Evolutionary conservation across 2,797 vertebrate genomes (phyloP).

Genomic region (Simalia tracyae): DNA sequence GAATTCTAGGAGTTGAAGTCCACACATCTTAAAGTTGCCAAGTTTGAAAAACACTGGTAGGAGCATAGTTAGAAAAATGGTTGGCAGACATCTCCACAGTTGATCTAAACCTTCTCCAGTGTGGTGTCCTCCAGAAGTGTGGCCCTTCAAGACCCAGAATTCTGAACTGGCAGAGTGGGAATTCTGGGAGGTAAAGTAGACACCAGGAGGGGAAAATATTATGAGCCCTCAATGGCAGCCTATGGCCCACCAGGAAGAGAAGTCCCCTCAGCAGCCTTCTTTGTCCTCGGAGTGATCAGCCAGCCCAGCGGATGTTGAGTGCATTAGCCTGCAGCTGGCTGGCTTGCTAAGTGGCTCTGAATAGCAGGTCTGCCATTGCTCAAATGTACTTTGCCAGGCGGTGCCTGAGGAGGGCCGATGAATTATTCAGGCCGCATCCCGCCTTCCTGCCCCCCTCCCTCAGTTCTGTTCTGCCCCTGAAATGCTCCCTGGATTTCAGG

Average conservation of each 20-base stretch:
- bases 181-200: neutral
- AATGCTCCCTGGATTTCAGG: neutral
- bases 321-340: slow-evolving; percentile 35
- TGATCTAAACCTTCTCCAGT: neutral
- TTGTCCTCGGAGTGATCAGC: neutral
- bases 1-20: neutral
- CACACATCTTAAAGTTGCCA: neutral
- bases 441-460: neutral
- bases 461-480: neutral
- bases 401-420: slow-evolving; percentile 18
- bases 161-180: too few species aligned
- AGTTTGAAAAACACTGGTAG: neutral
- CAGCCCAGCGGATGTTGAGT: slow-evolving; percentile 1
- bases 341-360: slow-evolving; percentile 20
- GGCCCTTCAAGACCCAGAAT: neutral
- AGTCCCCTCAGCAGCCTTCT: neutral
- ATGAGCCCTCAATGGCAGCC: neutral
- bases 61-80: neutral
- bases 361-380: slow-evolving; percentile 1
- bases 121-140: neutral
- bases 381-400: slow-evolving; percentile 19
- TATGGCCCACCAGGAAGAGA: neutral
- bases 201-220: neutral
- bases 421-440: slow-evolving; percentile 26
- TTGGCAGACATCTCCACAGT: neutral